Conservation (phyloP, 2,113 vertebrate species). For the Gopherus flavomarginatus region DNA sequence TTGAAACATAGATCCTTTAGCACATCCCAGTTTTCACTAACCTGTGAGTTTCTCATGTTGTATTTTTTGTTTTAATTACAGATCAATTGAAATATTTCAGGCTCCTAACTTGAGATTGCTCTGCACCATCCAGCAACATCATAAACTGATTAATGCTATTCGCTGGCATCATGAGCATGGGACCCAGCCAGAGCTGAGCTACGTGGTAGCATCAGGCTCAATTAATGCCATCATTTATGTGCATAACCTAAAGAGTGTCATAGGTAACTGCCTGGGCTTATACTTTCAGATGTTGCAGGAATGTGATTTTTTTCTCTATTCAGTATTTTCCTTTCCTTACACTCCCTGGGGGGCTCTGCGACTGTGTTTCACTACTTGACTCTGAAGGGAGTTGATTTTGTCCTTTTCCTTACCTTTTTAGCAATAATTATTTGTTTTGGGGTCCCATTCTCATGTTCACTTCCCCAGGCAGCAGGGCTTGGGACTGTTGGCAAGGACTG, state of each 20-base stretch:
- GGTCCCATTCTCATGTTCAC: background rate
- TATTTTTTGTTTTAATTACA: constrained; percentile 68
- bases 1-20: background rate
- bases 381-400: background rate
- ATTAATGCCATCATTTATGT: constrained; percentile 91
- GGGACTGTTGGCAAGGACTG: background rate
- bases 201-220: constrained; percentile 92
- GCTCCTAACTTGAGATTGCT: constrained; percentile 86
- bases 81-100: constrained; percentile 90
- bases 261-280: constrained; percentile 79
- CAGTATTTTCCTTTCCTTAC: background rate
- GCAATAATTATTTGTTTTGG: background rate
- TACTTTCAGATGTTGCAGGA: background rate
- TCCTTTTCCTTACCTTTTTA: background rate
- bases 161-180: constrained; percentile 90
- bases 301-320: background rate
- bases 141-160: constrained; percentile 93
- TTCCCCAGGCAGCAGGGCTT: background rate
- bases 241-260: constrained; percentile 84
- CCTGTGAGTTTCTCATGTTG: constrained; percentile 3
- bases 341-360: background rate
- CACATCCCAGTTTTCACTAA: background rate
- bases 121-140: constrained; percentile 94
- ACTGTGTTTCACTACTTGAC: background rate
- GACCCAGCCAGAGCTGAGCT: constrained; percentile 80